A percentile compares a stretch with the other conserved stretches of the same genome.
phyloP scores from a whole-genome alignment of 92 coral and sea anemone genomes.

The Porites lobata region DNA sequence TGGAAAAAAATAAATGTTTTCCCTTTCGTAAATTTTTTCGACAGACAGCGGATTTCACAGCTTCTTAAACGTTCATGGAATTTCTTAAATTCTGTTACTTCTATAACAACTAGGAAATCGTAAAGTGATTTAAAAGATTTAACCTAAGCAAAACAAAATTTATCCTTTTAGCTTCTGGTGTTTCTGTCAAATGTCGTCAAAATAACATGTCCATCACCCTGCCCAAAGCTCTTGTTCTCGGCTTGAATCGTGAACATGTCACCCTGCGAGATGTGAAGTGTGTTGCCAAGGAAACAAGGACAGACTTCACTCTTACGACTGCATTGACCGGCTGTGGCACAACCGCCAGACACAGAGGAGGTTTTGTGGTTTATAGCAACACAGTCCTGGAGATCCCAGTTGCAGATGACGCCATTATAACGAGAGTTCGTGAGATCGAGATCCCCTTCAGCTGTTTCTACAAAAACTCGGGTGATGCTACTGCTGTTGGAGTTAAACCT shows the following conservation, averaged over 20 bases:
- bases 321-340: slow-evolving; percentile 80
- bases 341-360: slow-evolving; percentile 60
- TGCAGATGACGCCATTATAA: slow-evolving; percentile 62
- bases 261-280: slow-evolving; percentile 74
- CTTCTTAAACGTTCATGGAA: too few species aligned
- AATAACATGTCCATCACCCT: slow-evolving; percentile 81
- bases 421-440: slow-evolving; percentile 76
- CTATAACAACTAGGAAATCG: too few species aligned
- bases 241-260: slow-evolving; percentile 75
- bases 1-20: too few species aligned
- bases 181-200: slow-evolving; percentile 65
- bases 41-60: too few species aligned
- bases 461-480: slow-evolving; percentile 67
- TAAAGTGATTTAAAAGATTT: too few species aligned
- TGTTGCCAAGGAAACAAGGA: slow-evolving; percentile 74
- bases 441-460: slow-evolving; percentile 89
- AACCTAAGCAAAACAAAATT: too few species aligned
- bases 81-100: too few species aligned
- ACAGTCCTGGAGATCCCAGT: slow-evolving; percentile 74
- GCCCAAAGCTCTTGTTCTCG: slow-evolving; percentile 77
- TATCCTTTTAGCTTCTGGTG: slow-evolving; percentile 65
- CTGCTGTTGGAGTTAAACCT: slow-evolving; percentile 82
- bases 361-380: slow-evolving; percentile 77
- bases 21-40: too few species aligned
- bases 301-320: slow-evolving; percentile 77